A percentile compares a stretch with the other conserved stretches of the same genome.
Evolutionary conservation across 2,888 invertebrate genomes (phyloP).

Genomic region (Ormyrus rosae): DNA sequence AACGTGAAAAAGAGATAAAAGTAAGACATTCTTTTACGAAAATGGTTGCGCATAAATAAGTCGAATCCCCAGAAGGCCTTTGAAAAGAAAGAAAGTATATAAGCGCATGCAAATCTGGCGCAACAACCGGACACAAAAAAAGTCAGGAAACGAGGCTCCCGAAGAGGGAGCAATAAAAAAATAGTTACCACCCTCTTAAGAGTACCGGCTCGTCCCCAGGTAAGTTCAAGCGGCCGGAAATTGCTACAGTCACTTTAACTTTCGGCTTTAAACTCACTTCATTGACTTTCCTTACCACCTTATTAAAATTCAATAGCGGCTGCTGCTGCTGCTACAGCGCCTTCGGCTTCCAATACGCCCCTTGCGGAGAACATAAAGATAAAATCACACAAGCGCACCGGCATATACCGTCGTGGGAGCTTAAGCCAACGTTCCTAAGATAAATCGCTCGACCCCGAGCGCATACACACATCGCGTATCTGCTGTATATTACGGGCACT

Average conservation of each 20-base stretch:
- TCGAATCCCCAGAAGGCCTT: too few species aligned
- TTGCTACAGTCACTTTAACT: constrained; percentile 54
- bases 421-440: constrained; percentile 44
- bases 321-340: background rate
- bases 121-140: background rate
- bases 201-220: constrained; percentile 1
- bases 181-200: constrained; percentile 38
- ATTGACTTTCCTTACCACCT: constrained; percentile 55
- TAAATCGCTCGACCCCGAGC: constrained; percentile 46
- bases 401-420: constrained; percentile 8
- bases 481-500: constrained; percentile 14
- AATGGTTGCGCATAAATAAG: too few species aligned
- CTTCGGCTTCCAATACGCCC: constrained; percentile 46
- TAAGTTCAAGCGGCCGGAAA: constrained; percentile 47
- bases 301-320: constrained; percentile 57
- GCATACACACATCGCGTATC: constrained; percentile 34
- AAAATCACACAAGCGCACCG: constrained; percentile 42
- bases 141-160: background rate
- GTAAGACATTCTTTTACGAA: too few species aligned
- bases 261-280: constrained; percentile 55
- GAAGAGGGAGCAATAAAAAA: constrained; percentile 24
- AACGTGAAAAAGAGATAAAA: too few species aligned
- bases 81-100: too few species aligned
- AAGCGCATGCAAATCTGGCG: too few species aligned
- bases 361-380: constrained; percentile 51